Percentiles rank a stretch among this genome's conserved stretches.
Conservation (phyloP, 2,797 vertebrate genomes). For the Microhierax caerulescens region DNA sequence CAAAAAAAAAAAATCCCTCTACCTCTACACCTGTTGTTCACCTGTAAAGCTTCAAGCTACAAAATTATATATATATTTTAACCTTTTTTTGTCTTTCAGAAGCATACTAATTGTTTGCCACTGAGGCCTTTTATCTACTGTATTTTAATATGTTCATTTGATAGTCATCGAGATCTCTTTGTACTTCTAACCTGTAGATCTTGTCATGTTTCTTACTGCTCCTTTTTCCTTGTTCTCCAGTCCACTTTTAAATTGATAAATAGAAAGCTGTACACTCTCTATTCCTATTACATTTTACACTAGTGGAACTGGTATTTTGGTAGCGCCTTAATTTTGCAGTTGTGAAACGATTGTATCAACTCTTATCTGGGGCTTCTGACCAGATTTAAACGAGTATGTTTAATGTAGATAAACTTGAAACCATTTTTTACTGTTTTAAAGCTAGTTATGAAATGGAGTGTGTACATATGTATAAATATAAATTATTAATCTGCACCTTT, state of each 20-base stretch:
- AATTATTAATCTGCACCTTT: slow-evolving; percentile 67
- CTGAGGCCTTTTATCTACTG: slow-evolving; percentile 63
- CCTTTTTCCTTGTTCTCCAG: slow-evolving; percentile 38
- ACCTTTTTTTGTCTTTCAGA: slow-evolving; percentile 58
- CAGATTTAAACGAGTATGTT: slow-evolving; percentile 66
- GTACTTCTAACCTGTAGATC: slow-evolving; percentile 45
- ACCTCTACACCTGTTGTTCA: slow-evolving; percentile 65
- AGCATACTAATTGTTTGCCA: slow-evolving; percentile 63
- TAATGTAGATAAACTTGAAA: slow-evolving; percentile 72
- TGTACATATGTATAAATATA: slow-evolving; percentile 69
- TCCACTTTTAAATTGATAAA: slow-evolving; percentile 65
- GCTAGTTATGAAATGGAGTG: slow-evolving; percentile 46
- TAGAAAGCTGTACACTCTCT: slow-evolving; percentile 48
- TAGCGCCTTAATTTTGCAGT: slow-evolving; percentile 73
- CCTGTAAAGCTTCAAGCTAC: slow-evolving; percentile 65
- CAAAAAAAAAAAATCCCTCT: slow-evolving; percentile 63
- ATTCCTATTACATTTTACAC: slow-evolving; percentile 51
- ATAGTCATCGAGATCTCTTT: slow-evolving; percentile 65
- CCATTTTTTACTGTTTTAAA: slow-evolving; percentile 72
- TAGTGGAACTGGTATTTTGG: slow-evolving; percentile 61
- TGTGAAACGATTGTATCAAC: slow-evolving; percentile 74
- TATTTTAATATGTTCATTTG: slow-evolving; percentile 63
- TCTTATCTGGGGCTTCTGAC: slow-evolving; percentile 68
- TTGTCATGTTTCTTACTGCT: slow-evolving; percentile 59
- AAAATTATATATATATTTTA: slow-evolving; percentile 63